Conservation (phyloP, 2,113 vertebrate genomes). For the Poecilia latipinna region DNA sequence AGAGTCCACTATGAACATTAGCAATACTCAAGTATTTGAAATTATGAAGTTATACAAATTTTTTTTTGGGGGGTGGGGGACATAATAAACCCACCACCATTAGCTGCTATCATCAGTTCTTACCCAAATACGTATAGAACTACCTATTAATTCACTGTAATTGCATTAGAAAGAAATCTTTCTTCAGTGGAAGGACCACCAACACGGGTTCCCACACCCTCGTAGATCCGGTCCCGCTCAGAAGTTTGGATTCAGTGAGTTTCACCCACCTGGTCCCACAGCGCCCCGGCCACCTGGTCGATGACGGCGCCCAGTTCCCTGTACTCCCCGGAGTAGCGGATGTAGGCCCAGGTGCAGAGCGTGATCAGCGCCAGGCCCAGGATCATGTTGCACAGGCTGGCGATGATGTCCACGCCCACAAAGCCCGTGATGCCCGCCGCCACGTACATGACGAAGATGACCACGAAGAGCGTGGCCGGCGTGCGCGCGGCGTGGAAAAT, state of each 20-base stretch:
- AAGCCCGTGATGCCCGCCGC: conserved; percentile 95
- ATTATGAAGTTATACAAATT: too few species aligned
- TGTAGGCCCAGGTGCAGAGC: conserved; percentile 98
- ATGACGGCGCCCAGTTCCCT: conserved; percentile 96
- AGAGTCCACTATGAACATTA: too few species aligned
- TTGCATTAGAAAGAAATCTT: too few species aligned
- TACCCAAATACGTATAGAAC: too few species aligned
- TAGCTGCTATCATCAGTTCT: too few species aligned
- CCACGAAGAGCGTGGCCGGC: conserved; percentile 97
- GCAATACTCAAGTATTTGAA: too few species aligned
- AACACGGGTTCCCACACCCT: too few species aligned
- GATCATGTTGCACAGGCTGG: conserved; percentile 98
- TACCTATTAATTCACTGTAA: too few species aligned
- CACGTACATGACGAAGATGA: conserved; percentile 98
- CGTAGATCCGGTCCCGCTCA: not conserved
- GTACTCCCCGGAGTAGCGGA: conserved; percentile 98
- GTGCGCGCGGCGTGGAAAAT: conserved; percentile 99
- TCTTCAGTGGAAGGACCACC: too few species aligned
- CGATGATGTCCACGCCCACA: conserved; percentile 96
- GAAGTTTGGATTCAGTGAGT: not conserved
- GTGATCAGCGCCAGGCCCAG: conserved; percentile 98
- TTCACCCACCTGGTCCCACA: conserved; percentile 95
- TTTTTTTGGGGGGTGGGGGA: too few species aligned
- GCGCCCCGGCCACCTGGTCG: conserved; percentile 96
- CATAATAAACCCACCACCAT: too few species aligned